A percentile compares a stretch with the other conserved stretches of the same genome.
Evolutionary conservation across 2,797 vertebrate species (phyloP).

Genomic region (Falco concolor): DNA sequence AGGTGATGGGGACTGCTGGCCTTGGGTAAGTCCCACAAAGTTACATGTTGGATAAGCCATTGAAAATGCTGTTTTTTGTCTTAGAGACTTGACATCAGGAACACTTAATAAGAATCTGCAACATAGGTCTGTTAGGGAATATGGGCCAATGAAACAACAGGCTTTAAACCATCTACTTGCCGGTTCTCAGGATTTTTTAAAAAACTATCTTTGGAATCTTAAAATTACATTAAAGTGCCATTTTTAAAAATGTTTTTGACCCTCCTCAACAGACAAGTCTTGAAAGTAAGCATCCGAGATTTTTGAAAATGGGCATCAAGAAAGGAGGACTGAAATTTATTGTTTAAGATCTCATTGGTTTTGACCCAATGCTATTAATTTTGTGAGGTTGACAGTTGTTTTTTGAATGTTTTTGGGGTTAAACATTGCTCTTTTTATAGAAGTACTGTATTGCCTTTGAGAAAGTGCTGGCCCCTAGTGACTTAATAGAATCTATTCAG

Average conservation of each 20-base stretch:
- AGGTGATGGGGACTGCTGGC: not conserved
- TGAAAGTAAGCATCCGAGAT: not conserved
- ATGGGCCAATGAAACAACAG: not conserved
- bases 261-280: not conserved
- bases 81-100: not conserved
- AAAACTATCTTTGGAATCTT: not conserved
- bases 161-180: not conserved
- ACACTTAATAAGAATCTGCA: not conserved
- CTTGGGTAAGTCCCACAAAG: not conserved
- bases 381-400: not conserved
- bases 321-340: not conserved
- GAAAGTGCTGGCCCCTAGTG: not conserved
- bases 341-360: not conserved
- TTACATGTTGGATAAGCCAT: not conserved
- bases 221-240: not conserved
- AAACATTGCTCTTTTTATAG: not conserved
- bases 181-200: not conserved
- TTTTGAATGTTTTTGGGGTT: not conserved
- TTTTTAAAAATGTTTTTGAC: not conserved
- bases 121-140: not conserved
- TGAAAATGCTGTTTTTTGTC: not conserved
- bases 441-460: not conserved
- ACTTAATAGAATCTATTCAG: not conserved
- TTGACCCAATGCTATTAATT: not conserved
- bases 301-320: not conserved